Base-by-base conservation (phyloP, 2,113 vertebrate species). In the Saguinus midas region DNA sequence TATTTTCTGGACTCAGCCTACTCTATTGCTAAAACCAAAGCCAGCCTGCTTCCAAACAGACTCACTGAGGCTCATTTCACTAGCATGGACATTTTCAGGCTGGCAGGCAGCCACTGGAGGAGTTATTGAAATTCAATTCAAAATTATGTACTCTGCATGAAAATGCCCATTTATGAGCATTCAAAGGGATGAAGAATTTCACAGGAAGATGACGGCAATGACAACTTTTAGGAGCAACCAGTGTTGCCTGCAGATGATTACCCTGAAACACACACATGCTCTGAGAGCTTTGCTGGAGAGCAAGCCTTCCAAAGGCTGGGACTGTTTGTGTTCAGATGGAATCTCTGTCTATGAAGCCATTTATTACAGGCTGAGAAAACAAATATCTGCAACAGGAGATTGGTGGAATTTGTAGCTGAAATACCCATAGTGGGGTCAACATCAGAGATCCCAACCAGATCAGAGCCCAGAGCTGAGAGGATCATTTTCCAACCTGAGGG, bases 71-170 rank as follows among this genome's bases (percentile, higher is more conserved):
- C 61, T 94, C 84, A 17, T 87, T 98, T 97, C 98, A 95, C 86
- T 90, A 98, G 97, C 96, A 97, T 20, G 94, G 96, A 97, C 90
- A 32, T 96, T 98, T 98, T 96, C 66, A 93, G 80, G 72, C 96
- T 98, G 98, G 97, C 98, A 96, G 96, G 72, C 52, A 82, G 98
- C 98, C 98, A 97, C 75, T 80, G 86, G 95, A 95, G 92, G 93
- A 94, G 57, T 97, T 97, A 98, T 2, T 97, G 97, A 97, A 98
- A 98, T 95, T 84, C 97, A 96, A 70, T 96, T 96, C 93, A 80
- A 97, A 98, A 86, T 23, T 14, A 87, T 93, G 85, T 23, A 32
- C 90, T 84, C 37, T 79, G 75, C 75, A 79, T 81, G 94, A 97
- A 98, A 98, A 97, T 85, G 96, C 84, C 96, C 95, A 85, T 96